Evolutionary conservation across 2,797 vertebrate genomes (phyloP).

Genomic region (Sebastes umbrosus): DNA sequence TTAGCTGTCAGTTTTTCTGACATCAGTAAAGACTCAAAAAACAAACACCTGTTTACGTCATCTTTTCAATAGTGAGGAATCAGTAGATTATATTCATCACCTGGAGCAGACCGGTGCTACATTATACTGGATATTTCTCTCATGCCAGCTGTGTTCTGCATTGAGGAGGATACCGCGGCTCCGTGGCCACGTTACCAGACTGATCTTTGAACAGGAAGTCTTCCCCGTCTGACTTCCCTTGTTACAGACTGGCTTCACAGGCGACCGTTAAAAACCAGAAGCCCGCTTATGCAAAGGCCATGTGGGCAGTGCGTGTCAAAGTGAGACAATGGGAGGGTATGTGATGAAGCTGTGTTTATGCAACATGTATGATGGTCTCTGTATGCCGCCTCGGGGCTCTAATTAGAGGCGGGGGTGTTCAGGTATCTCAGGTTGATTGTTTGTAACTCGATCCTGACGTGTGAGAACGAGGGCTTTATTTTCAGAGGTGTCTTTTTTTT

Average conservation of each 20-base stretch:
- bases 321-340: constrained; percentile 29
- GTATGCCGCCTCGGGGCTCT: constrained; percentile 32
- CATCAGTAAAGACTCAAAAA: neutral
- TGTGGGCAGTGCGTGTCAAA: constrained; percentile 9
- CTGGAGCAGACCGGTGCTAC: constrained; percentile 12
- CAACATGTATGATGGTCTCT: constrained; percentile 22
- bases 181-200: neutral
- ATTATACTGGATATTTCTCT: neutral
- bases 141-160: neutral
- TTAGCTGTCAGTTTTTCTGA: neutral
- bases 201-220: constrained; percentile 41
- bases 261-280: constrained; percentile 9
- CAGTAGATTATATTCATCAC: constrained; percentile 20
- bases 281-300: constrained; percentile 37
- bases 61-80: neutral
- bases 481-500: neutral
- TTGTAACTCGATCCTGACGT: constrained; percentile 50
- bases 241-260: constrained; percentile 4
- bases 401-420: constrained; percentile 64
- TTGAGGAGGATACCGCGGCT: neutral
- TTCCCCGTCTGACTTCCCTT: constrained; percentile 33
- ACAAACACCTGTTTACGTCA: neutral
- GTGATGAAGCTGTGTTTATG: constrained; percentile 14
- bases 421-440: constrained; percentile 42
- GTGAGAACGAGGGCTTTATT: constrained; percentile 23